Evolutionary conservation across 2,113 vertebrate genomes (phyloP), one percentile per base, ranked within the genome.

Genomic region (Cebus imitator): DNA sequence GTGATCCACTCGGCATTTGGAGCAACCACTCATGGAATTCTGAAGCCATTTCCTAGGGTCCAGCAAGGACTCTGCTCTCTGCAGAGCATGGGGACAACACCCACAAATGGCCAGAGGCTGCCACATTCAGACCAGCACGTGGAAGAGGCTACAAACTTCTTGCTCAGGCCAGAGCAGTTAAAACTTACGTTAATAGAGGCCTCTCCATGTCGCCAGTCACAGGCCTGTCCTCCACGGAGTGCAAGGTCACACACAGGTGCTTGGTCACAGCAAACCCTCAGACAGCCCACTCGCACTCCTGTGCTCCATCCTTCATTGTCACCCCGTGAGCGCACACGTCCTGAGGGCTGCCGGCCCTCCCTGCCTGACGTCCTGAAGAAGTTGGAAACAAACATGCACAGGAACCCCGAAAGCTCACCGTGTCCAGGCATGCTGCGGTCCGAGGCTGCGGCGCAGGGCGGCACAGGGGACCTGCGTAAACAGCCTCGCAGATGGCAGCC

Each of bases 21-120:
- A 43, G n/a, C 30, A 8, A 40, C 25, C 6, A 4, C 25, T 66
- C 35, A 0, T 4, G 6, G 5, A 17, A 14, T 37, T 89, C 43
- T 13, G 4, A 10, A 32, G 20, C 35, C 0, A 0, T n/a, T 20
- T 32, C 17, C 27, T 16, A 2, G 23, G 64, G 23, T 14, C 35
- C 32, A 2, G 35, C 18, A 1, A 2, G 30, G 2, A 4, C 5
- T 11, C 4, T 17, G 9, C 27, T 20, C 40, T 90, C 45, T n/a
- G 0, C 0, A 6, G 40, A 84, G 14, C 25, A 0, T 0, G 2
- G 32, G 23, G 27, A 13, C 5, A 1, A 2, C 5, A 5, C 25
- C 3, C 4, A 0, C 0, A 0, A 17, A n/a, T 1, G 40, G 52
- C 40, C 32, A 18, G 27, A 4, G 11, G 8, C 86, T 35, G 1